These are phyloP conservation scores for Vanessa tameamea DNA, from an alignment of 1,140 invertebrate species.

Conservation along the genomic window DNA sequence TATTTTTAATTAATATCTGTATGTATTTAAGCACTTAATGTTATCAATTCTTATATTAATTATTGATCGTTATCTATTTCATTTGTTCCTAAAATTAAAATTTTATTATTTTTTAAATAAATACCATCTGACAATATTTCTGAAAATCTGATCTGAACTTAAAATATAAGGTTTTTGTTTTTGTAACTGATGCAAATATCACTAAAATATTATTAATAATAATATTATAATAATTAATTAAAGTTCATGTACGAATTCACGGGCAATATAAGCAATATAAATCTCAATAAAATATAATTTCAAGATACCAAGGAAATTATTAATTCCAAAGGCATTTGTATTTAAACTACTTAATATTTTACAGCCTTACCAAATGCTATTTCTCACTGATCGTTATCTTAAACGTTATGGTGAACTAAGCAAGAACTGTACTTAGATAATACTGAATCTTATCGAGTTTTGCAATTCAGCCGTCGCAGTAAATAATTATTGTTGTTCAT, in stretches of 20 bases:
- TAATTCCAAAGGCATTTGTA: not conserved
- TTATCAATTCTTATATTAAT: no score
- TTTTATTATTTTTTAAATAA: no score
- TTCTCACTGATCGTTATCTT: slow-evolving; percentile 41
- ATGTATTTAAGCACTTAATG: no score
- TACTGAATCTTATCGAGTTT: slow-evolving; percentile 36
- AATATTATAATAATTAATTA: not conserved
- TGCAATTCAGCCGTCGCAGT: slow-evolving; percentile 39
- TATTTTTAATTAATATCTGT: no score
- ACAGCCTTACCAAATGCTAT: slow-evolving; percentile 30
- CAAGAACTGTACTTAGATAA: slow-evolving; percentile 36
- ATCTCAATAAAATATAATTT: not conserved
- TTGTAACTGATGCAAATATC: no score
- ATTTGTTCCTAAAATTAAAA: no score
- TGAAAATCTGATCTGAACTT: no score
- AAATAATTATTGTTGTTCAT: slow-evolving; percentile 37
- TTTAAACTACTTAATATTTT: slow-evolving; percentile 29
- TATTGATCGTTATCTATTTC: no score
- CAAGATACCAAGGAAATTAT: not conserved
- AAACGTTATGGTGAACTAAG: slow-evolving; percentile 30
- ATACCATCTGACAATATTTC: no score
- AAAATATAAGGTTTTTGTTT: no score
- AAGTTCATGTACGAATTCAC: not conserved
- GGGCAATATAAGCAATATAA: not conserved
- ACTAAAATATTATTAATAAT: no score